Conservation (phyloP, 2,113 vertebrate genomes). For the Alces alces region DNA sequence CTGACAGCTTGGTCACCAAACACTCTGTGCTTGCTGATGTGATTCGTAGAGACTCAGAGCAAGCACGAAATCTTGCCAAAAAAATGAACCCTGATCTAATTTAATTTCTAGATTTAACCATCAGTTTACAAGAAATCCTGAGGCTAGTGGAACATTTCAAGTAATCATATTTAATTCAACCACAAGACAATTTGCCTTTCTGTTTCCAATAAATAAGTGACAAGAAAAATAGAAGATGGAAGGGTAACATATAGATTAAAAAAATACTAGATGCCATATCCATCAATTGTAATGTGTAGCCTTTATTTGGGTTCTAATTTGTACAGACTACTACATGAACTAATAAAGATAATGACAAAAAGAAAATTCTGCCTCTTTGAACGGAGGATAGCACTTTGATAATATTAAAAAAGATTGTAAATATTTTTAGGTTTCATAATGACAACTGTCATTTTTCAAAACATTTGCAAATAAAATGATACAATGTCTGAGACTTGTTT, state of each 20-base stretch:
- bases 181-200: background rate
- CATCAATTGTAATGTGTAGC: background rate
- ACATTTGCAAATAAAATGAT: background rate
- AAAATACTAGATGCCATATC: background rate
- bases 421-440: background rate
- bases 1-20: background rate
- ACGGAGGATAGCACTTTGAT: background rate
- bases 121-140: background rate
- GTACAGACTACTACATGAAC: background rate
- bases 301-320: background rate
- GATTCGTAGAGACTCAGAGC: background rate
- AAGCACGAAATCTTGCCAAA: background rate
- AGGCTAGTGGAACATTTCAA: background rate
- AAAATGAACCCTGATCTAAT: background rate
- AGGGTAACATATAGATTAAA: background rate
- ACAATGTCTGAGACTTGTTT: background rate
- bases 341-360: background rate
- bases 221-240: background rate
- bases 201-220: background rate
- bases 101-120: background rate
- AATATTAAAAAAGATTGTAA: background rate
- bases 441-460: background rate
- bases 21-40: background rate
- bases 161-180: background rate
- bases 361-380: background rate